Evolutionary conservation across 2,888 invertebrate genomes (phyloP), one percentile per base, ranked within the genome.

Genomic region (Nasonia oneida): DNA sequence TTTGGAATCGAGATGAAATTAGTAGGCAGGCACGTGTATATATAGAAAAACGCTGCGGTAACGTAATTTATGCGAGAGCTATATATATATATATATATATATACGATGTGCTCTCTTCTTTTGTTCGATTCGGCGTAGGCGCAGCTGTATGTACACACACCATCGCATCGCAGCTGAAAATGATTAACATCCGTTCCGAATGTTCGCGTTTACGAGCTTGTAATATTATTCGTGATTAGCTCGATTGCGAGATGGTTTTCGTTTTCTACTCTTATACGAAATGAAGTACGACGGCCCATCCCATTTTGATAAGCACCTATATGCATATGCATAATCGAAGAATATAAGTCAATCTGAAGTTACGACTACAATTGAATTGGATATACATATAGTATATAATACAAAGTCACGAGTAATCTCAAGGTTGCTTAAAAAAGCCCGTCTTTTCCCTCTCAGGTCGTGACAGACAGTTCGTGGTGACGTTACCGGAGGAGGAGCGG

Each of bases 381-480:
- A 47, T 47, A 47, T 47, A 29, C 1, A 29, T 47, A 29, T 29
- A 29, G 29, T 37, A 37, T 12, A 47, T 1, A 47, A 29, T 1
- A 29, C 29, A 29, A 29, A 47, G 47, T 12, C 10, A 47, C 12
- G 12, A 47, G 47, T 1, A 47, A 61, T n/a, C 57, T 61, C 57
- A n/a, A 61, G 57, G 57, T 61, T 61, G 6, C 8, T 2, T 61
- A 33, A 67, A 67, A 29, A 67, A 67, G 14, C 2, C 14, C 23
- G 3, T 67, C 14, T 67, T 14, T 33, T 67, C 10, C n/a, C 12
- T 42, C 2, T 6, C 33, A 97, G 98, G 97, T 94, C 96, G 97
- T 91, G 97, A 97, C 94, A 97, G 97, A 93, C 96, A 96, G 94
- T 98, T 97, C 93, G 95, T 96, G 91, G 97, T 97, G 12, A 95